phyloP scores from a whole-genome alignment of 2,113 vertebrate species.

The Motacilla tschutschensis region DNA sequence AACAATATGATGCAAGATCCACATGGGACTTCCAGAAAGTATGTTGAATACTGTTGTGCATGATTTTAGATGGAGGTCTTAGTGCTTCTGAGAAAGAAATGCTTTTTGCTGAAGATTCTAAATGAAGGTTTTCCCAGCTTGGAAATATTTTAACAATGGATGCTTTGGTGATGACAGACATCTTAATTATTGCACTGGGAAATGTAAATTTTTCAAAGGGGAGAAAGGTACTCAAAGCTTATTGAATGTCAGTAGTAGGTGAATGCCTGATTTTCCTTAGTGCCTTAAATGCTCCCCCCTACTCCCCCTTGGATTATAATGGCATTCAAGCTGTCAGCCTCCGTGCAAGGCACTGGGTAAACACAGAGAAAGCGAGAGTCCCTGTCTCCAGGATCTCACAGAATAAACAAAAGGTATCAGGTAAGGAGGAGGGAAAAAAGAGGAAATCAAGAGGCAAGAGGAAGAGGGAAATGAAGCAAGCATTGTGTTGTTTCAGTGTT shows the following conservation, averaged over 20 bases:
- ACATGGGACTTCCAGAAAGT: background rate
- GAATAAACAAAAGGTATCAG: background rate
- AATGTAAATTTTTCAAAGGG: background rate
- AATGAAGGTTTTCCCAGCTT: background rate
- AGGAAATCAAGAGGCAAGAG: background rate
- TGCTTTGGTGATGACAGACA: constrained; percentile 9
- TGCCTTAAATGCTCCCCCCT: background rate
- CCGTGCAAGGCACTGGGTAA: background rate
- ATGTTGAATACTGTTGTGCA: background rate
- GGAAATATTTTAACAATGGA: constrained; percentile 13
- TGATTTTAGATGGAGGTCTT: background rate
- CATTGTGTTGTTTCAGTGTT: background rate
- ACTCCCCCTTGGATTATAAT: background rate
- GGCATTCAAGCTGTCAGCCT: background rate
- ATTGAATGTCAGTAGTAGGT: background rate
- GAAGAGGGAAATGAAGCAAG: background rate
- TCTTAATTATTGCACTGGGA: constrained; percentile 16
- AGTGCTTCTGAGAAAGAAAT: background rate
- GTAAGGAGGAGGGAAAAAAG: background rate
- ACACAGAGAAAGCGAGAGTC: background rate
- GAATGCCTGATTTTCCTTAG: background rate
- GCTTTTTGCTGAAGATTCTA: background rate
- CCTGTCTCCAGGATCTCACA: background rate
- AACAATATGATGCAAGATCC: background rate
- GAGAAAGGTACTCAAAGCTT: background rate